Conservation (phyloP, 2,888 invertebrate genomes). For the Caenorhabditis japonica region DNA sequence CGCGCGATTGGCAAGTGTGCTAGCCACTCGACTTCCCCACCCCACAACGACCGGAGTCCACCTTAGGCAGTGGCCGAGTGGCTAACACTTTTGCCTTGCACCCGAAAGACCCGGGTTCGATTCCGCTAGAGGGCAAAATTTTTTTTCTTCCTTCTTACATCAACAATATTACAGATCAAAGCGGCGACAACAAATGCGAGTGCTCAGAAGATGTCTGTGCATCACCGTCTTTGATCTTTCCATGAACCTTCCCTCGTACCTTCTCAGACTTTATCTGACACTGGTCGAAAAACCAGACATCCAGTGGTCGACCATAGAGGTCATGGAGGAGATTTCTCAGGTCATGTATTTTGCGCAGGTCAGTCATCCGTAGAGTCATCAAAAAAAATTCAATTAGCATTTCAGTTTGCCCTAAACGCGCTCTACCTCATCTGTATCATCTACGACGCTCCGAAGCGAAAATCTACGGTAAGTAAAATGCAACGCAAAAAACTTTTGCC, state of each 20-base stretch:
- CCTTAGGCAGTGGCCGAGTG: too few relatives aligned
- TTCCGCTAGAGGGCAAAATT: too few relatives aligned
- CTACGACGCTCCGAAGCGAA: slow-evolving; percentile 66
- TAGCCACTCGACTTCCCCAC: too few relatives aligned
- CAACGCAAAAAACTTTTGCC: too few relatives aligned
- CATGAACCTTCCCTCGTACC: slow-evolving; percentile 74
- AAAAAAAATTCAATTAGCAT: not conserved
- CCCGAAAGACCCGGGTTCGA: too few relatives aligned
- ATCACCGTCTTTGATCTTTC: slow-evolving; percentile 72
- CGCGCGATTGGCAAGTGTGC: too few relatives aligned
- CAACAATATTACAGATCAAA: slow-evolving; percentile 61
- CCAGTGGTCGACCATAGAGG: slow-evolving; percentile 4
- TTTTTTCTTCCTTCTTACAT: too few relatives aligned
- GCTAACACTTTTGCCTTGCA: too few relatives aligned
- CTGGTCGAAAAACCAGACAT: slow-evolving; percentile 51
- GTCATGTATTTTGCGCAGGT: slow-evolving; percentile 73
- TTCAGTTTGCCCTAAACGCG: slow-evolving; percentile 74
- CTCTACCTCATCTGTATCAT: slow-evolving; percentile 72
- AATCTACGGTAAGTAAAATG: slow-evolving; percentile 47
- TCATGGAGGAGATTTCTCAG: slow-evolving; percentile 69
- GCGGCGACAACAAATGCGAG: slow-evolving; percentile 66
- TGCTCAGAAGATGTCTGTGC: slow-evolving; percentile 68
- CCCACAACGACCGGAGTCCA: too few relatives aligned
- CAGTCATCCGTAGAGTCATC: not conserved
- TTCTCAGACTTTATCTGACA: slow-evolving; percentile 68